Conservation (phyloP, 2,113 vertebrate genomes). For the Cyprichromis sp. region DNA sequence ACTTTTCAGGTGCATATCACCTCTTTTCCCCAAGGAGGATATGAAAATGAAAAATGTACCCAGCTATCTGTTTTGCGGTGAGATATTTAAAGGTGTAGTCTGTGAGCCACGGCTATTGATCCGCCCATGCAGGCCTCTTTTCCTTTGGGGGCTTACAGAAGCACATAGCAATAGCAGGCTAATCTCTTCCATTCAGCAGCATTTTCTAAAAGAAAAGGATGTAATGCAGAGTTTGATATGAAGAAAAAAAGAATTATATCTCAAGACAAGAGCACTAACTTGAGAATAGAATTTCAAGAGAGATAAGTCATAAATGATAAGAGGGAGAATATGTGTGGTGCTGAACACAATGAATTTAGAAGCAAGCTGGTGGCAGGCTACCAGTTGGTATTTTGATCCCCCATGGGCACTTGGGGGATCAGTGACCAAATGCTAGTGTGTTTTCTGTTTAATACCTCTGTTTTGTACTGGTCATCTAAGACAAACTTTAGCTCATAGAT, state of each 20-base stretch:
- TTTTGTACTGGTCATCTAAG: constrained; percentile 15
- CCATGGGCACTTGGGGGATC: constrained; percentile 31
- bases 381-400: constrained; percentile 57
- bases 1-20: constrained; percentile 23
- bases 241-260: not conserved
- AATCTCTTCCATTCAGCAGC: constrained; percentile 29
- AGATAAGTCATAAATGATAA: not conserved
- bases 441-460: not conserved
- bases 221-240: not conserved
- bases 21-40: not conserved
- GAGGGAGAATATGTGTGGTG: not conserved
- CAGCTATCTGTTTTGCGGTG: not conserved
- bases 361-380: constrained; percentile 35
- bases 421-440: constrained; percentile 51
- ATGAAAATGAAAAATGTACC: constrained; percentile 13
- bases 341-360: constrained; percentile 20
- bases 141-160: constrained; percentile 17
- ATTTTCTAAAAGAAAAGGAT: not conserved
- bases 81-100: constrained; percentile 16
- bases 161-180: constrained; percentile 27
- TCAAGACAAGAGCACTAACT: not conserved
- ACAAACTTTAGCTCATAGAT: not conserved
- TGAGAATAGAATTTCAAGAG: not conserved
- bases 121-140: constrained; percentile 17
- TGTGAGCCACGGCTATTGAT: constrained; percentile 29